Base-by-base conservation (phyloP, 92 coral and sea anemone genomes). In the Heteractis magnifica region DNA sequence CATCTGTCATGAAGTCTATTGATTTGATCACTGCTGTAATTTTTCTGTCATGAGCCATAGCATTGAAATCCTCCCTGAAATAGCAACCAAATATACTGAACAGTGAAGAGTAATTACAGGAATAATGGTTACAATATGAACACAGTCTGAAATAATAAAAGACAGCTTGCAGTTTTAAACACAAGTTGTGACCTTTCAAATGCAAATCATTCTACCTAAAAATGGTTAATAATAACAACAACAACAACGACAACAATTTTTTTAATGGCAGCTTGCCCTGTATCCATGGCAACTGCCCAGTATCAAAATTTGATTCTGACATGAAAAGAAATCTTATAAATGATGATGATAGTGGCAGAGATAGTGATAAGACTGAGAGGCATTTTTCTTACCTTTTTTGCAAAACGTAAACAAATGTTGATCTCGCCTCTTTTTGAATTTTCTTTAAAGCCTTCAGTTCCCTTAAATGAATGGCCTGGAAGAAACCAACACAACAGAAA, bases 401-500 rank as follows among this genome's bases (percentile, higher is more conserved):
- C 20, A 90, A 88, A 72, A 94, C 26, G 89, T 91, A 95, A 77
- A 92, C 88, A 51, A 94, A 89, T n/a, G 95, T 77, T 52, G 95
- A 89, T 44, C 98, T 87, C 49, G 92, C 86, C 51, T 93, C 91
- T 51, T 92, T 90, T 13, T 95, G 95, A 70, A 95, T 76, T 82
- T 92, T 95, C 87, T 88, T 95, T 53, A 95, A 79, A 15, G 91
- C 90, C 79, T 88, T 81, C 4, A 95, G 85, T 72, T 95, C 98
- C 70, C 93, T 90, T 53, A 92, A 70, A 82, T 94, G 95, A 53
- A 95, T 88, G 10, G 98, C 97, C 98, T 95, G 73, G 49, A 59
- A 12, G 6, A 15, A 7, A 59, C 44, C 44, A 34, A 34, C 34
- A 14, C 14, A 18, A 51, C 18, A 53, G 13, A 21, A 71, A 41